These are phyloP conservation scores for Cyclophora albipunctata DNA, from an alignment of 2,888 invertebrate genomes.

Conservation along the genomic window DNA sequence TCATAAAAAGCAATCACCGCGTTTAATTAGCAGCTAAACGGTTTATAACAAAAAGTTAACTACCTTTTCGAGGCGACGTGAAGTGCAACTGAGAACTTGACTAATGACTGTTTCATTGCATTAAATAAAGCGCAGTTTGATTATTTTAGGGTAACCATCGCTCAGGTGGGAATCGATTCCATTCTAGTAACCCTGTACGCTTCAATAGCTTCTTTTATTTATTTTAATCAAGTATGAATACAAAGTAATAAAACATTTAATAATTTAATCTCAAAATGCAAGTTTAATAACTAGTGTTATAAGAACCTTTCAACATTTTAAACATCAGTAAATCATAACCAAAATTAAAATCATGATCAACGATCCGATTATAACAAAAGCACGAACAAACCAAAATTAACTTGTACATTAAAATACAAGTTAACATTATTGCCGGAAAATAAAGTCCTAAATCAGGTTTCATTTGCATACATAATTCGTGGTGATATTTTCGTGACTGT, in stretches of 20 bases:
- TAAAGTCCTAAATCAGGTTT: background rate
- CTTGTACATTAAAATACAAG: background rate
- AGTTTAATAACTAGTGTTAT: too few species aligned
- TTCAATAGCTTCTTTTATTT: too few species aligned
- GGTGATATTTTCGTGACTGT: slow-evolving; percentile 11
- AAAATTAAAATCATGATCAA: too few species aligned
- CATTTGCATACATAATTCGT: slow-evolving; percentile 1
- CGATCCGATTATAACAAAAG: too few species aligned
- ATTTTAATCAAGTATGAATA: too few species aligned
- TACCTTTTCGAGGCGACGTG: slow-evolving; percentile 3
- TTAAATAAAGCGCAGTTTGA: slow-evolving; percentile 30
- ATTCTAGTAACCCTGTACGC: too few species aligned
- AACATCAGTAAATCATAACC: too few species aligned
- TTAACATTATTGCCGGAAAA: background rate
- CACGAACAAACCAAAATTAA: background rate
- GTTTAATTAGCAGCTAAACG: slow-evolving; percentile 28
- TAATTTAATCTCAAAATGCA: too few species aligned
- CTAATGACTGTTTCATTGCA: slow-evolving; percentile 41
- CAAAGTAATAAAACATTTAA: too few species aligned
- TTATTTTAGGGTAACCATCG: slow-evolving; percentile 19
- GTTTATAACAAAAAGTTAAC: slow-evolving; percentile 30
- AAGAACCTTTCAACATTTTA: too few species aligned
- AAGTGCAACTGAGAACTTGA: slow-evolving; percentile 23
- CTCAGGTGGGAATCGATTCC: too few species aligned
- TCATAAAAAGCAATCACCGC: slow-evolving; percentile 15